Evolutionary conservation across 2,113 vertebrate genomes (phyloP).

Genomic region (Empidonax alnorum): DNA sequence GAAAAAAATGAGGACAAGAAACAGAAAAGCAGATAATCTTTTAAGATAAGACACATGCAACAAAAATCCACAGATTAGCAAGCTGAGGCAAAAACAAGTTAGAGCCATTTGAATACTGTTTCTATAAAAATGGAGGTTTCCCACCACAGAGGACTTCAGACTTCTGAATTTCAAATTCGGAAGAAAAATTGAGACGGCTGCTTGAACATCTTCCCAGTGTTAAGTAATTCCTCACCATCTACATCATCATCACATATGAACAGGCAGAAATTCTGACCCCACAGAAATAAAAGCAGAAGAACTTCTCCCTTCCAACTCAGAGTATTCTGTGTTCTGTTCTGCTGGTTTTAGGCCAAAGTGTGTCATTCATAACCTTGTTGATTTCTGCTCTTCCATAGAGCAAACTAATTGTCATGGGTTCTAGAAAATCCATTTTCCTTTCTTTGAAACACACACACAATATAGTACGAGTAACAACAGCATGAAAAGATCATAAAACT

Average conservation of each 20-base stretch:
- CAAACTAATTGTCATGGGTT: neutral
- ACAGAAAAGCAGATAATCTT: neutral
- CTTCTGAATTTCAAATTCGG: neutral
- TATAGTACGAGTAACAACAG: neutral
- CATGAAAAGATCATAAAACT: neutral
- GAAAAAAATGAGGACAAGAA: neutral
- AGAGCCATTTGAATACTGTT: neutral
- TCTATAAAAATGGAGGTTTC: neutral
- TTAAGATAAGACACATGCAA: neutral
- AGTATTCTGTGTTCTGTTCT: neutral
- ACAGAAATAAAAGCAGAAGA: neutral
- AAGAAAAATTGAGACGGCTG: neutral
- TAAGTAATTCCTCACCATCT: neutral
- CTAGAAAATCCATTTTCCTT: neutral
- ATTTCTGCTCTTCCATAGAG: neutral
- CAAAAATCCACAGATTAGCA: neutral
- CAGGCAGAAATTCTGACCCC: neutral
- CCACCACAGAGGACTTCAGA: neutral
- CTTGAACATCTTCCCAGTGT: neutral
- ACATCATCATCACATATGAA: neutral
- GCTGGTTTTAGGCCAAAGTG: neutral
- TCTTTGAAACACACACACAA: neutral
- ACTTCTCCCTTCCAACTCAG: neutral
- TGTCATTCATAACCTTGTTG: neutral
- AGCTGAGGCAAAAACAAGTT: neutral